Evolutionary conservation across 2,113 vertebrate species (phyloP), one percentile per base, ranked within the genome.

Genomic region (Pheucticus melanocephalus): DNA sequence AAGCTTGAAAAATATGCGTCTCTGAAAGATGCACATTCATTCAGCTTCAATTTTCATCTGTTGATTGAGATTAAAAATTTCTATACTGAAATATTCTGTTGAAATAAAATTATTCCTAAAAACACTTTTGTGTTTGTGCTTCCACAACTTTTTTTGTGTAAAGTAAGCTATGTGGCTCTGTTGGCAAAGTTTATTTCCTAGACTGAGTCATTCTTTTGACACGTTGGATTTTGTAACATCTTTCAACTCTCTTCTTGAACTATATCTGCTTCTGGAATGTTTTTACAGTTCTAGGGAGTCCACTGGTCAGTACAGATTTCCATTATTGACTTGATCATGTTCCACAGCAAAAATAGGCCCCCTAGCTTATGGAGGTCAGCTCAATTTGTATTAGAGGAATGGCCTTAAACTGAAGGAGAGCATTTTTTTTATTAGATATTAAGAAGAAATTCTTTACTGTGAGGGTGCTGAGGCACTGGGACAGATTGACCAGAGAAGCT

Each of bases 341-440:
- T 78, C 40, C 44, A 48, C 6, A 48, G 4, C 3, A 24, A 0
- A 1, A 63, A 45, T 14, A 5, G 17, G 12, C 27, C 6, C 4
- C 8, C 61, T 50, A 28, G 15, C 2, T 73, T 47, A 33, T 6
- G 5, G 10, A 48, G 4, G 3, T 14, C 31, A 50, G 13, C 3
- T 64, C 51, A 33, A 42, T 5, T 59, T 75, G 10, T 39, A 12
- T 45, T 82, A 60, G 19, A 33, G 30, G 6, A n/a, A 17, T 39
- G 9, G 15, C 8, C 15, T 53, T 37, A 39, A 66, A 17, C 23
- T 59, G 45, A 66, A 82, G 23, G 4, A 39, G 7, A 16, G 6
- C 2, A 21, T 20, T 44, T 60, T 60, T 59, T 39, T 21, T 0
- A 18, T 25, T 30, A 45, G 28, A 15, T 59, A 30, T 30, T 39